Percentiles rank a stretch among this genome's conserved stretches.
Conservation (phyloP, 2,797 vertebrate species). For the Orientallactaga sibirica region DNA sequence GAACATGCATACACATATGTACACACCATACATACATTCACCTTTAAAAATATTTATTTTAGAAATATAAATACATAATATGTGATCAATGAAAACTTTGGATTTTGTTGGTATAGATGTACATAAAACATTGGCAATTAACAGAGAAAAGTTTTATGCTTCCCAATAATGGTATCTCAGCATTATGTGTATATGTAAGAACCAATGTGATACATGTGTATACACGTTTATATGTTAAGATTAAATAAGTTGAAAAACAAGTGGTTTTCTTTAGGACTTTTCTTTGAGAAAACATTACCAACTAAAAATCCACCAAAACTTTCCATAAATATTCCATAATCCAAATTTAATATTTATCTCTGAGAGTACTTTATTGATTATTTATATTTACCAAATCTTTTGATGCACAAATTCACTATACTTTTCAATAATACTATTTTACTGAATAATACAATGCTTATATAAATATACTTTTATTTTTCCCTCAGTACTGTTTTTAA, state of each 20-base stretch:
- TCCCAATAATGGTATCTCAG: background rate
- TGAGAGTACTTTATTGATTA: background rate
- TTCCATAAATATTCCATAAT: constrained; percentile 34
- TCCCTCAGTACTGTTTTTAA: too few species aligned
- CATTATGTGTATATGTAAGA: background rate
- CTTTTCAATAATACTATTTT: constrained; percentile 19
- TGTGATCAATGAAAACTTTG: background rate
- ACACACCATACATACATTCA: background rate
- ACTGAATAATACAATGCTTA: constrained; percentile 18
- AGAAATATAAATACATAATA: constrained; percentile 14
- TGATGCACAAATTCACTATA: background rate
- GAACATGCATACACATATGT: too few species aligned
- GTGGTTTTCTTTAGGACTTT: background rate
- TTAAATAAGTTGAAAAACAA: constrained; percentile 42
- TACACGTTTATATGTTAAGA: background rate
- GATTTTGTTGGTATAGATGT: background rate
- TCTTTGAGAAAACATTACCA: background rate
- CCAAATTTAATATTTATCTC: constrained; percentile 7
- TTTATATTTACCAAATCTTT: constrained; percentile 39
- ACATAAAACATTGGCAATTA: background rate
- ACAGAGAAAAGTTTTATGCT: background rate
- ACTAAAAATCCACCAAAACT: constrained; percentile 29
- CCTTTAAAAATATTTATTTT: background rate
- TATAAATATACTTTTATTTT: background rate
- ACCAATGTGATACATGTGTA: background rate